phyloP scores from a whole-genome alignment of 2,888 invertebrate genomes.

The Synergus umbraculus region DNA sequence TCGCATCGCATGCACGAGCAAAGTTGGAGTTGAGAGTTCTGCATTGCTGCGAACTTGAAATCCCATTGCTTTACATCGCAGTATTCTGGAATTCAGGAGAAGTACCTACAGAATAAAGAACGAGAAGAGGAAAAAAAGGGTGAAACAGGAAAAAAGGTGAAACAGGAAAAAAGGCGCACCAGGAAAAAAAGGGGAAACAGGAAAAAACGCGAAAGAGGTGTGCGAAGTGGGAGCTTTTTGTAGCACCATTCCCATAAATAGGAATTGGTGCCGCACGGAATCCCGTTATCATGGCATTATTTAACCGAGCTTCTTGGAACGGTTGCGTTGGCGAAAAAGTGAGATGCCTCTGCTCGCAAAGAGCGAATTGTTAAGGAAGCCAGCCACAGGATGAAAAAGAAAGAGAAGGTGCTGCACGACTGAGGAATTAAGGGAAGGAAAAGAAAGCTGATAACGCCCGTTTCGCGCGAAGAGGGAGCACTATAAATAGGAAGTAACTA shows the following conservation, averaged over 20 bases:
- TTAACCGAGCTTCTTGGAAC: constrained; percentile 44
- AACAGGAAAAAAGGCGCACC: not conserved
- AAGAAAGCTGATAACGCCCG: constrained; percentile 18
- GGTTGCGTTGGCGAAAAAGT: constrained; percentile 13
- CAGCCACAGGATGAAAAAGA: constrained; percentile 39
- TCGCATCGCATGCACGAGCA: not conserved
- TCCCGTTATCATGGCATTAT: constrained; percentile 53
- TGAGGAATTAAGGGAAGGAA: constrained; percentile 24
- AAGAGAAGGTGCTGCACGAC: constrained; percentile 32
- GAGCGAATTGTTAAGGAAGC: constrained; percentile 31
- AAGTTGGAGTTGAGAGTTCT: constrained; percentile 15
- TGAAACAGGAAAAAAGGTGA: not conserved
- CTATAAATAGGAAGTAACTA: constrained; percentile 35
- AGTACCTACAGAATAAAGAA: constrained; percentile 6
- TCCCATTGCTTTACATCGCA: constrained; percentile 45
- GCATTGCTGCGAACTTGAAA: constrained; percentile 31
- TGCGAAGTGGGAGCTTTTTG: constrained; percentile 26
- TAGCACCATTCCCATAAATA: constrained; percentile 48
- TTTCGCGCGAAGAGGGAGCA: constrained; percentile 17
- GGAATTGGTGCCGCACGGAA: constrained; percentile 49
- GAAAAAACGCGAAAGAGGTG: not conserved
- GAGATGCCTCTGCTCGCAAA: not conserved
- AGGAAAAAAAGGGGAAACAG: not conserved
- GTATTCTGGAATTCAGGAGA: constrained; percentile 18
- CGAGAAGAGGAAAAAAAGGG: not conserved